These are phyloP conservation scores for Drosophila ohnishii DNA, from an alignment of 1,140 invertebrate species.

Conservation along the genomic window DNA sequence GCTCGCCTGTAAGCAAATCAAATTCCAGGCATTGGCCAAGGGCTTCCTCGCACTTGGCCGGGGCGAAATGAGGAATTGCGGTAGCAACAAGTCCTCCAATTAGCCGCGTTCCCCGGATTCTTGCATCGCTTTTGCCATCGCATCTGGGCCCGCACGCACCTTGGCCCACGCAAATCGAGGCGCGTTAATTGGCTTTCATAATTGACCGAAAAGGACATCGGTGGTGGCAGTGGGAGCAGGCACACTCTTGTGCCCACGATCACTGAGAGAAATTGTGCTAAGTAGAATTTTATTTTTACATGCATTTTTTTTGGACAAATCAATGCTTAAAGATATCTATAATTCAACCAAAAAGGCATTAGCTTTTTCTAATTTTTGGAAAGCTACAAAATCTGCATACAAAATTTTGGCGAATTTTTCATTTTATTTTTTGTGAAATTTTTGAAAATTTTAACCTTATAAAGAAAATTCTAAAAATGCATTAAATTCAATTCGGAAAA, in stretches of 20 bases:
- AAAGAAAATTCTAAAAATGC: no score
- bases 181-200: slow-evolving; percentile 59
- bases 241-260: not conserved
- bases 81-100: slow-evolving; percentile 49
- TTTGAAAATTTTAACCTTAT: no score
- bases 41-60: slow-evolving; percentile 23
- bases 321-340: no score
- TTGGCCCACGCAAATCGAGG: slow-evolving; percentile 23
- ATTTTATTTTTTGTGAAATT: no score
- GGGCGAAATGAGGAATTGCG: slow-evolving; percentile 34
- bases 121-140: not conserved
- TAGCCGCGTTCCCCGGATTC: slow-evolving; percentile 38
- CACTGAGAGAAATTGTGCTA: slow-evolving; percentile 7
- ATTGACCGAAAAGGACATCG: slow-evolving; percentile 50
- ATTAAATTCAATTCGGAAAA: no score
- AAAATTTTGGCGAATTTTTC: no score
- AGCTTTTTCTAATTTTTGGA: no score
- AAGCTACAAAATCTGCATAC: no score
- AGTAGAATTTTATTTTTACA: no score
- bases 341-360: no score
- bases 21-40: slow-evolving; percentile 42
- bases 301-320: no score
- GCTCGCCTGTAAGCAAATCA: slow-evolving; percentile 31
- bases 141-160: not conserved
- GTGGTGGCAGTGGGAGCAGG: not conserved